phyloP scores from a whole-genome alignment of 2,888 invertebrate genomes.

The Temnothorax rugatulus region DNA sequence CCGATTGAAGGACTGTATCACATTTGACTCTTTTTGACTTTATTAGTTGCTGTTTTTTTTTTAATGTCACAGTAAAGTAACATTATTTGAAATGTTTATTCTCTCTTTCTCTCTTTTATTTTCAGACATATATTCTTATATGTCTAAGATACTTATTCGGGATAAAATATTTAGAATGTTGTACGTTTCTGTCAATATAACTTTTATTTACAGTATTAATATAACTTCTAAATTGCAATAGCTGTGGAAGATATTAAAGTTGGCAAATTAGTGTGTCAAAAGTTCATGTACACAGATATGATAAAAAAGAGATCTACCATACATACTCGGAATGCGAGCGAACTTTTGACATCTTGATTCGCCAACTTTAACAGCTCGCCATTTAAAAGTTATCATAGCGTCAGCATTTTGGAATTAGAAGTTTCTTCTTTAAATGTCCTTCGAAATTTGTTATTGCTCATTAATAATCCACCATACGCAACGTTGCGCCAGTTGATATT shows the following conservation, averaged over 20 bases:
- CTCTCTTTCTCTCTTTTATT: background rate
- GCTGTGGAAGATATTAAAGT: slow-evolving; percentile 7
- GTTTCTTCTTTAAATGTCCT: background rate
- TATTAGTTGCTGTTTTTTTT: background rate
- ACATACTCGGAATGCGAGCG: background rate
- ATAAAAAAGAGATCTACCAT: background rate
- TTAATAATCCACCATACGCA: background rate
- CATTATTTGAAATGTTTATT: background rate
- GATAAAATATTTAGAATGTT: slow-evolving; percentile 1
- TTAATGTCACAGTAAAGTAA: background rate
- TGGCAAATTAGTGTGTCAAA: slow-evolving; percentile 3
- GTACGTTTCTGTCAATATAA: background rate
- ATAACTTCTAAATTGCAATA: background rate
- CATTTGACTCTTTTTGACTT: background rate
- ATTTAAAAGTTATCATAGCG: slow-evolving; percentile 34
- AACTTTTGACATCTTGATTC: slow-evolving; percentile 32
- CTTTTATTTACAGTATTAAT: background rate
- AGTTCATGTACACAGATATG: slow-evolving; percentile 7
- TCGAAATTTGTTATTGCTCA: background rate
- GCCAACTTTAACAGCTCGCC: slow-evolving; percentile 32
- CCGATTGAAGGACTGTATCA: background rate
- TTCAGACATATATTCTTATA: background rate
- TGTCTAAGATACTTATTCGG: background rate
- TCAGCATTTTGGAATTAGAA: slow-evolving; percentile 30
- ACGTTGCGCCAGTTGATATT: background rate